Evolutionary conservation across 2,797 vertebrate genomes (phyloP), one percentile per base, ranked within the genome.

Genomic region (Chelon labrosus): DNA sequence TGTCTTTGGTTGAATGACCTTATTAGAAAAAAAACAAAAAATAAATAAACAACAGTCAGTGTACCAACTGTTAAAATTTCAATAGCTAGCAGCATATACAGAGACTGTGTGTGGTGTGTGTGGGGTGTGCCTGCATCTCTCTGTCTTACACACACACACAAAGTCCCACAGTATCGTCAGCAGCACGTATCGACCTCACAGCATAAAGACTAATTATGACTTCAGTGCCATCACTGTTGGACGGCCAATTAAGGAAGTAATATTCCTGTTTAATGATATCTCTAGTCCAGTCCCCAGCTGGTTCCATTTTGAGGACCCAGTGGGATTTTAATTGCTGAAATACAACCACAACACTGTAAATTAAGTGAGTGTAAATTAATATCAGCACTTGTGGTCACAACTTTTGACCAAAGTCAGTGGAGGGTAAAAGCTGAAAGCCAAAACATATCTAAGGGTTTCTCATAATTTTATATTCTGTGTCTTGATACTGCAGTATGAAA

Each of bases 261-360:
- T 59, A 63, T 71, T 68, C 50, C 62, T 73, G 70, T 80, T 85
- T 77, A 76, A 65, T 75, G 80, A 68, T 77, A 20, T 50, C 54
- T 65, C 51, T 37, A 12, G 46, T 58, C 57, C 53, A 51, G 61
- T 69, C 70, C 47, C 37, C 62, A 56, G 75, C 61, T 63, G 70
- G 56, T 65, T 61, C 75, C 51, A 41, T 76, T 84, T 82, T 79
- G 42, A 55, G 60, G 56, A 58, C 58, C 79, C 41, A 22, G 42
- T 70, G 72, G 73, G 64, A 59, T 81, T 88, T 89, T 88, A 90
- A 90, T 91, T 90, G 89, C 81, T 75, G 31, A 70, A 71, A 70
- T 44, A 67, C 55, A 84, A 83, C 68, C 57, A 73, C 70, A 75
- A 80, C 61, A 76, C 37, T 12, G 22, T 22, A 22, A 22, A 22